Conservation (phyloP, 2,888 invertebrate genomes). For the Orthosia gracilis region DNA sequence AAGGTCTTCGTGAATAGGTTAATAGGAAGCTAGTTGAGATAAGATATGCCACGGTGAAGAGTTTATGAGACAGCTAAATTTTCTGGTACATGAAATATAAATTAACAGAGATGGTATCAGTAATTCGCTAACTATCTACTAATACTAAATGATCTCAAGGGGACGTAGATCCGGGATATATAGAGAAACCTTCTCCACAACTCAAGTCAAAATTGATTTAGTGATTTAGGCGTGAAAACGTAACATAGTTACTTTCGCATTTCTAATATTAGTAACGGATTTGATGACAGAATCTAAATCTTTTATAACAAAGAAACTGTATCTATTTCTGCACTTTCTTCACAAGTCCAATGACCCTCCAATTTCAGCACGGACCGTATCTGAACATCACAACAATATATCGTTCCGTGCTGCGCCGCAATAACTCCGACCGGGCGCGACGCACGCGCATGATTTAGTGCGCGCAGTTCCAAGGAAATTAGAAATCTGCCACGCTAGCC, state of each 20-base stretch:
- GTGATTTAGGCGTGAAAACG: too few species aligned
- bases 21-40: conserved; percentile 21
- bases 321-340: neutral
- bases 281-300: neutral
- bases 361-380: conserved; percentile 46
- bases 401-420: conserved; percentile 54
- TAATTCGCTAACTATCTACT: neutral
- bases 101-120: neutral
- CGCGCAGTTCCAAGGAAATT: conserved; percentile 61
- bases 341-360: conserved; percentile 15
- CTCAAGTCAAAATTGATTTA: too few species aligned
- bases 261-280: too few species aligned
- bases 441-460: conserved; percentile 62
- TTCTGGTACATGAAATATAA: conserved; percentile 8
- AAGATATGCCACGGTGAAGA: conserved; percentile 16
- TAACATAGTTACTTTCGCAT: too few species aligned
- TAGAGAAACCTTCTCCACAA: too few species aligned
- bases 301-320: neutral
- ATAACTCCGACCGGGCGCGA: conserved; percentile 58
- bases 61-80: conserved; percentile 34
- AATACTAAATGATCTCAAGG: too few species aligned
- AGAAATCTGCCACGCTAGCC: conserved; percentile 64
- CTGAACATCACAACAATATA: conserved; percentile 54
- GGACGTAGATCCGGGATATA: too few species aligned
- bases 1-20: conserved; percentile 6